Base-by-base conservation (phyloP, 1,140 invertebrate species). In the Lasioglossum baleicum region DNA sequence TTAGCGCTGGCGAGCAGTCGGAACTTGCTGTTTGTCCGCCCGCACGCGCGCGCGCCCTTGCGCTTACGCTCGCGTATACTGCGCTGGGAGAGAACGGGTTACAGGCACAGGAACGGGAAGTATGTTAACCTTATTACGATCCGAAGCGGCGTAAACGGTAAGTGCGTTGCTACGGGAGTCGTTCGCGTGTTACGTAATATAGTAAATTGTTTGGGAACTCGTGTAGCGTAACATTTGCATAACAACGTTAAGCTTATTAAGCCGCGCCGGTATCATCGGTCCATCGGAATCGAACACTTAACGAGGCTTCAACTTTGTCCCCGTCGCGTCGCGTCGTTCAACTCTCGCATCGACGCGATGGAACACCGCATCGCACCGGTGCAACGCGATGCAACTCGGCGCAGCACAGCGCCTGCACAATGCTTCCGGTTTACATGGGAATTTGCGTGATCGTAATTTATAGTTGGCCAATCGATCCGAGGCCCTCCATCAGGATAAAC, bases 161-260 rank as follows among this genome's bases (percentile, higher is more conserved):
- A 68, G 63, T 75, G 82, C 31, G 22, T 61, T 35, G 82, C 17
- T 44, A 61, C 60, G 22, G 31, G 40, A 67, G 60, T 51, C 66
- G 56, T 75, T 75, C 63, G 58, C 61, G 68, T 75, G 75, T 69
- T 60, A 79, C 66, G 48, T 64, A 48, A 85, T 77, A 86, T 75
- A 80, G 77, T 81, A 77, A 86, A 86, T 86, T 86, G 85, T 86
- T 86, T 75, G 77, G 65, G 31, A 86, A 86, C 85, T 86, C 74
- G 70, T 75, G 81, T 81, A 86, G 58, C 81, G 81, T 53, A 81
- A 83, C 76, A 81, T 86, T 86, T 86, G 76, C 85, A 86, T 86
- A 86, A 86, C 84, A 75, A 81, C 58, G 58, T 83, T 83, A 86
- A 86, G 81, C 85, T 81, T 83, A 86, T 81, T 86, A 86, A 56